Evolutionary conservation across 2,797 vertebrate species (phyloP), one percentile per base, ranked within the genome.

Genomic region (Acridotheres tristis): DNA sequence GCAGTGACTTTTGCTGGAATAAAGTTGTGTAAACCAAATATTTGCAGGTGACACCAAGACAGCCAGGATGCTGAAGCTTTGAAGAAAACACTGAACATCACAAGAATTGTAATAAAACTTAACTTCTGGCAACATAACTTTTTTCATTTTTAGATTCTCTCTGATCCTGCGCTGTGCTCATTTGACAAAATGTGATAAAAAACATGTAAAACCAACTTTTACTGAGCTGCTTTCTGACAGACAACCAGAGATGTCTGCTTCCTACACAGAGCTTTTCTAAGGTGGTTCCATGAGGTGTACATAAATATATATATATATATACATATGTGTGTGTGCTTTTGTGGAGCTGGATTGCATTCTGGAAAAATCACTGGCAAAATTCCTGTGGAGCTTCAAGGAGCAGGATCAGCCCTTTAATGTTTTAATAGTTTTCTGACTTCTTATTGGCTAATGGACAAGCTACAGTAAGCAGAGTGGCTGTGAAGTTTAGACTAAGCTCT

Each of bases 401-500:
- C 66, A 93, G 40, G 54, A 93, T 88, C 74, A 77, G 73, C 65
- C 57, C 32, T 62, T 79, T 76, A 58, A 89, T 89, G 94, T 90
- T 89, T 93, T 88, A 89, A 75, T 58, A 58, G 77, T 91, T 94
- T 94, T 85, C 77, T 91, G 72, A 53, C 25, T 93, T 45, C 96
- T 93, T 61, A 96, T 96, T 97, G 97, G 96, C 87, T 80, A 5
- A 27, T 45, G 80, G 73, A 75, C 42, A 29, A 59, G 62, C 81
- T 77, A 15, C 87, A 93, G 81, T 82, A 92, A 95, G 88, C 94
- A 96, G 93, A 73, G 72, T 42, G 89, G 85, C 92, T 75, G 82
- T 74, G 72, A 80, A 91, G 94, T 96, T 94, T 93, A 84, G 72
- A 90, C 55, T 72, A 27, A 94, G 78, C 78, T 90, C 71, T 79